Evolutionary conservation across 2,797 vertebrate genomes (phyloP).

Genomic region (Esox masquinongy): DNA sequence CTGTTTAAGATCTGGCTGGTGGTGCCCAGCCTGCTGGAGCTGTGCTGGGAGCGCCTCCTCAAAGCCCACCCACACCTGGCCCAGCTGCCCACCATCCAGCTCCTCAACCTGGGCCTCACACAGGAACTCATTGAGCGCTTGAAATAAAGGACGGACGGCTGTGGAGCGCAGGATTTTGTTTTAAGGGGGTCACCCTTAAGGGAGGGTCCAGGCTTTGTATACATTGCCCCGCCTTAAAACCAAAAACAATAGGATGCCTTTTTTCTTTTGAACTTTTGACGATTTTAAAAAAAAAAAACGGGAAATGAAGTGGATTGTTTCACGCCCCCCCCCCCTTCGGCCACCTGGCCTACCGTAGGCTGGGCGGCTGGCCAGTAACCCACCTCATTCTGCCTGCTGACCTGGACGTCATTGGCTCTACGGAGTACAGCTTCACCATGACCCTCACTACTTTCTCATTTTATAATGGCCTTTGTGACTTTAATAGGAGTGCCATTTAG

Average conservation of each 20-base stretch:
- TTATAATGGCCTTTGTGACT: constrained; percentile 38
- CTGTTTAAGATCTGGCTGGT: constrained; percentile 98
- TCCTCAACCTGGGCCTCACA: constrained; percentile 94
- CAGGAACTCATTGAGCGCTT: constrained; percentile 95
- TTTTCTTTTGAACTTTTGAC: constrained; percentile 52
- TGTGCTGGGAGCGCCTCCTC: constrained; percentile 94
- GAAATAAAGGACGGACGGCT: constrained; percentile 76
- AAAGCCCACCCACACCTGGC: constrained; percentile 87
- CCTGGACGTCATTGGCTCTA: constrained; percentile 36
- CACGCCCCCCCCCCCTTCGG: constrained; percentile 5
- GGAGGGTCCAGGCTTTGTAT: constrained; percentile 26
- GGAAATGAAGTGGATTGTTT: constrained; percentile 60
- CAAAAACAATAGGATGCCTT: constrained; percentile 84
- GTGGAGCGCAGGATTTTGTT: constrained; percentile 50
- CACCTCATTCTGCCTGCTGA: neutral
- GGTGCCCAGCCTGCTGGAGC: constrained; percentile 94
- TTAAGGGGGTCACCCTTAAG: constrained; percentile 18
- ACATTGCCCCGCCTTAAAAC: constrained; percentile 87
- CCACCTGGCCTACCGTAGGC: constrained; percentile 35
- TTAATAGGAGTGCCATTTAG: constrained; percentile 37
- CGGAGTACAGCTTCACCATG: constrained; percentile 23
- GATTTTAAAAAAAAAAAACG: constrained; percentile 49
- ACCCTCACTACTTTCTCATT: constrained; percentile 34
- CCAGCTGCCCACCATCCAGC: constrained; percentile 83
- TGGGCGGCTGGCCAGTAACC: neutral